A percentile compares a stretch with the other conserved stretches of the same genome.
phyloP scores from a whole-genome alignment of 2,797 vertebrate genomes.

The Huso huso region DNA sequence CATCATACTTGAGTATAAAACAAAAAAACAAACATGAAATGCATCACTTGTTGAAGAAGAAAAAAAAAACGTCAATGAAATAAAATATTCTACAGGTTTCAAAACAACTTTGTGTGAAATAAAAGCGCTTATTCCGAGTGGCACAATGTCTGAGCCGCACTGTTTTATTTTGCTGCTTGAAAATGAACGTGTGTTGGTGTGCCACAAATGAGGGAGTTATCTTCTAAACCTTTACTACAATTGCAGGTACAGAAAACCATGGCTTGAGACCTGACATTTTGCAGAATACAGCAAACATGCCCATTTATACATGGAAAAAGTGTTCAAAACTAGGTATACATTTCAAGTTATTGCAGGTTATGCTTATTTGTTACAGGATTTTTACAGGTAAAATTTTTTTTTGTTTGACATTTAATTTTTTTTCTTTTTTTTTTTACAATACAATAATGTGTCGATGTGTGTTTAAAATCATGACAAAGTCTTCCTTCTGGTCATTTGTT shows the following conservation, averaged over 20 bases:
- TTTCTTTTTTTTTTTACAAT: slow-evolving; percentile 11
- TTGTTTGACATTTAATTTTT: slow-evolving; percentile 52
- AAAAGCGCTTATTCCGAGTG: slow-evolving; percentile 40
- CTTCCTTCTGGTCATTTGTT: slow-evolving; percentile 62
- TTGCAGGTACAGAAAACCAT: slow-evolving; percentile 69
- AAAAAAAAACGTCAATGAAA: not conserved
- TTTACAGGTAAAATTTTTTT: slow-evolving; percentile 66
- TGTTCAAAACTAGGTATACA: slow-evolving; percentile 67
- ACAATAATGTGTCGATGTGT: slow-evolving; percentile 67
- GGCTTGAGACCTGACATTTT: slow-evolving; percentile 64
- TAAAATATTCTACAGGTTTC: not conserved
- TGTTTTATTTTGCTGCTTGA: slow-evolving; percentile 75
- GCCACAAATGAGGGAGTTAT: slow-evolving; percentile 64
- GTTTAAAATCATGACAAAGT: slow-evolving; percentile 72
- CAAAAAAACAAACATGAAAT: not conserved
- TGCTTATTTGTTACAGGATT: slow-evolving; percentile 51
- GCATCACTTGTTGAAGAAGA: too few species aligned
- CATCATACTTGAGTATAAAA: not conserved
- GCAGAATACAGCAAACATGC: slow-evolving; percentile 75
- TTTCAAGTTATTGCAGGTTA: slow-evolving; percentile 81
- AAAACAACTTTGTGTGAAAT: slow-evolving; percentile 21
- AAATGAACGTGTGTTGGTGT: slow-evolving; percentile 69
- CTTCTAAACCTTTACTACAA: slow-evolving; percentile 66
- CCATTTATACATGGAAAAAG: slow-evolving; percentile 70
- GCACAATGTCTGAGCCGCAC: slow-evolving; percentile 69